Evolutionary conservation across 2,797 vertebrate genomes (phyloP), one percentile per base, ranked within the genome.

Genomic region (Pyrocephalus nanus): DNA sequence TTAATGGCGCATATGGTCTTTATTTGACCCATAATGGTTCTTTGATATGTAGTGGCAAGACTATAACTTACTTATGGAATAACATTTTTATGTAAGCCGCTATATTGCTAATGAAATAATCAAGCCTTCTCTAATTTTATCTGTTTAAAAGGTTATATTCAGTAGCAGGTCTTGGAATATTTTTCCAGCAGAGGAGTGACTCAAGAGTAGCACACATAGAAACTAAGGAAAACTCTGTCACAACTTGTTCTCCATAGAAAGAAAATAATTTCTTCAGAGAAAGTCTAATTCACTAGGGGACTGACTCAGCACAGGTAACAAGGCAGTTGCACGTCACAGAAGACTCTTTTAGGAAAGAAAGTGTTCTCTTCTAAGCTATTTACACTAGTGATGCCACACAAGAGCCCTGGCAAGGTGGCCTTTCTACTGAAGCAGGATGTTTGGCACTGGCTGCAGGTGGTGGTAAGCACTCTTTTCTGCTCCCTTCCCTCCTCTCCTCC

Each of bases 1-100:
- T 91, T 94, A 92, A 85, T 79, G 55, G 89, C 0, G 6, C 81
- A 79, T 94, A 91, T 92, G 88, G 79, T 94, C 76, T 73, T 91
- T 93, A 81, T 88, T 92, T 95, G 72, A 92, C 48, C 36, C 73
- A 38, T 88, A 93, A 88, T 72, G 7, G 12, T 84, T 86, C 87
- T 93, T 88, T 90, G 76, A 73, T 84, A 90, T 42, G 54, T 47
- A 69, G 70, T 66, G 86, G 55, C 53, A 94, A 78, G 78, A 12
- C 8, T 89, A 67, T 38, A 79, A 87, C 42, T 71, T 86, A 73
- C 30, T 58, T 23, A 58, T 18, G 27, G 58, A 72, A 66, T 58
- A 91, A 53, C 34, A 47, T 58, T 80, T 83, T 74, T 36, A 30
- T 65, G 38, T 65, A 87, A 43, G 30, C 20, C 6, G 0, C 86